phyloP scores from a whole-genome alignment of 2,888 invertebrate species.

The Volucella inanis region DNA sequence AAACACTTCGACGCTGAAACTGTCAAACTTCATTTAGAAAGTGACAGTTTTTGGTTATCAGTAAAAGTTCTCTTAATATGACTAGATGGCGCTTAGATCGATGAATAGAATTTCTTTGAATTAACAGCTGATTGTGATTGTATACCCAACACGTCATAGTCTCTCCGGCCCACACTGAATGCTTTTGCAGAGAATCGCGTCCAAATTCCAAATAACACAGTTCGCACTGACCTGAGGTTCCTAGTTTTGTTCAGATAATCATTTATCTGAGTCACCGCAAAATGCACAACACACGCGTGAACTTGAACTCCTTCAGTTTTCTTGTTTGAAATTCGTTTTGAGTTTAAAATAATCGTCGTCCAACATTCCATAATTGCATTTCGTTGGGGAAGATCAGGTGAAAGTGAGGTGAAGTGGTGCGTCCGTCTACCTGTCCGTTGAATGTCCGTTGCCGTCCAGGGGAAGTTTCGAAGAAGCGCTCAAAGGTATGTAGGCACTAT shows the following conservation, averaged over 20 bases:
- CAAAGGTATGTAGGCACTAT: background rate
- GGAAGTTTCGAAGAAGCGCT: background rate
- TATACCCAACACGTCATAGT: conserved; percentile 16
- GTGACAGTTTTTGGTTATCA: conserved; percentile 11
- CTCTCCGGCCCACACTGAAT: background rate
- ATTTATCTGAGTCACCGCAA: background rate
- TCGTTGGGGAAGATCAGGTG: conserved; percentile 2
- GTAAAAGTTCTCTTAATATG: background rate
- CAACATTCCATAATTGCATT: background rate
- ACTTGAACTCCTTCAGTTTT: conserved; percentile 3
- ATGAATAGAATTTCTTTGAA: background rate
- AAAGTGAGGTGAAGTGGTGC: conserved; percentile 3
- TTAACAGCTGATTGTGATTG: conserved; percentile 36
- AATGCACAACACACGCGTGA: background rate
- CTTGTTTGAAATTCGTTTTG: background rate
- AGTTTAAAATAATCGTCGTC: background rate
- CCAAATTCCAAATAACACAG: conserved; percentile 13
- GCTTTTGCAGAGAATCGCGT: background rate
- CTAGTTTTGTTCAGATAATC: conserved; percentile 2
- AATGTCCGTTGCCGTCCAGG: conserved; percentile 31
- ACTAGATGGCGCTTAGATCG: conserved; percentile 23
- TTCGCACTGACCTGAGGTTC: background rate
- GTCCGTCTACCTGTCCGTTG: conserved; percentile 27
- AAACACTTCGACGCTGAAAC: conserved; percentile 19
- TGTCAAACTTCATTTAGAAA: conserved; percentile 20